Percentiles rank a stretch among this genome's conserved stretches.
These are phyloP conservation scores for Nyctalus aviator DNA, from an alignment of 2,797 vertebrate genomes.

Conservation along the genomic window DNA sequence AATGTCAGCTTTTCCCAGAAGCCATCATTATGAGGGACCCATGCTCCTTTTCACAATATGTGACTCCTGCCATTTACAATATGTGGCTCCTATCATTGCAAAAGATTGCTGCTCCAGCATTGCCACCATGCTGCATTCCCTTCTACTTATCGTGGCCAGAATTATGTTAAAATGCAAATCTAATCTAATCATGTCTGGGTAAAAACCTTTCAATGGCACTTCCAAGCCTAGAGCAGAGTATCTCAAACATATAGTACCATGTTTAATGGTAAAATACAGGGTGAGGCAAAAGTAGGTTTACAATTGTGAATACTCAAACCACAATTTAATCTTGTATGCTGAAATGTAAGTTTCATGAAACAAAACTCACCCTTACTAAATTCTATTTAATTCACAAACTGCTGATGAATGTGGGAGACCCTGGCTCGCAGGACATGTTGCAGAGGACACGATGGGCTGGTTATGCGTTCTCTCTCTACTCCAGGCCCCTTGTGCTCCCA, in stretches of 20 bases:
- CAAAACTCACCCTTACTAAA: not conserved
- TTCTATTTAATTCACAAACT: not conserved
- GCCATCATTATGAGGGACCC: not conserved
- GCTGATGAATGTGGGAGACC: not conserved
- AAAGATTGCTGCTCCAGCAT: not conserved
- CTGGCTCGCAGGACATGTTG: not conserved
- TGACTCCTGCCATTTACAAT: not conserved
- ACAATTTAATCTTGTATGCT: not conserved
- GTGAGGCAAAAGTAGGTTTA: not conserved
- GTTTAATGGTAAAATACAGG: not conserved
- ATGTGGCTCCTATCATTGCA: not conserved
- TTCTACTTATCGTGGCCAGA: not conserved
- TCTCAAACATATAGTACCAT: not conserved
- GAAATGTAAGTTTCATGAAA: not conserved
- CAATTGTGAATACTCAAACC: not conserved
- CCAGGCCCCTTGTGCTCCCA: not conserved
- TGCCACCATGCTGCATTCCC: not conserved
- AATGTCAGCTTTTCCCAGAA: not conserved
- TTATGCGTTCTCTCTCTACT: not conserved
- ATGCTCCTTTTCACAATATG: not conserved
- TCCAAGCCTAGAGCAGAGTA: not conserved
- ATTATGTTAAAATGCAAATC: not conserved
- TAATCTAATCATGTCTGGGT: not conserved
- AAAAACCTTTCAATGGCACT: not conserved
- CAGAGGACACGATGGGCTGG: not conserved